Evolutionary conservation across 2,113 vertebrate genomes (phyloP).

Genomic region (Dicerorhinus sumatrensis): DNA sequence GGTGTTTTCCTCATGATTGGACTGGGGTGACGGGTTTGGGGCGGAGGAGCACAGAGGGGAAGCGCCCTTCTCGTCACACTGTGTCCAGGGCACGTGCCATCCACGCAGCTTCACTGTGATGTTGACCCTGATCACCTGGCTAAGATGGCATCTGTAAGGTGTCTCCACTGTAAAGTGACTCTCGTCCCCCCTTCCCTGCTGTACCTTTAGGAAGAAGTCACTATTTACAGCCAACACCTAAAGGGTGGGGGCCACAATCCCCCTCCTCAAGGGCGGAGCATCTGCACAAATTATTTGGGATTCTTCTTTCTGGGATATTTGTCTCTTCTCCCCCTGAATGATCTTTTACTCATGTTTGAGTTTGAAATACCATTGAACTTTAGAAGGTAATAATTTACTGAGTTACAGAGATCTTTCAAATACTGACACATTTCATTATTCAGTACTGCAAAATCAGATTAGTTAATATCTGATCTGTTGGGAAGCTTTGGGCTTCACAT

Average conservation of each 20-base stretch:
- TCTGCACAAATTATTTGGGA: not conserved
- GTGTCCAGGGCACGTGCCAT: not conserved
- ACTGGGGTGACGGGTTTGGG: not conserved
- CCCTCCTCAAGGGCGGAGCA: not conserved
- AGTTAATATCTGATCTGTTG: not conserved
- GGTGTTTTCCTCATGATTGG: not conserved
- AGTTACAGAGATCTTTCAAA: not conserved
- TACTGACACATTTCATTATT: not conserved
- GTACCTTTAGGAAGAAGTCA: not conserved
- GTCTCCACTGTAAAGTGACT: not conserved
- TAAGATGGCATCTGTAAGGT: not conserved
- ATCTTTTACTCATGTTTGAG: not conserved
- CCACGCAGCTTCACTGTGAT: too few relatives aligned
- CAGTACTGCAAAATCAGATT: not conserved
- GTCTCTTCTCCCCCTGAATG: not conserved
- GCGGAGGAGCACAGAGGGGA: not conserved
- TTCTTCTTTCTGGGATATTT: not conserved
- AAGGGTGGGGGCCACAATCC: not conserved
- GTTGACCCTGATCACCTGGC: not conserved
- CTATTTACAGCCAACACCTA: not conserved
- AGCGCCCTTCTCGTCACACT: not conserved
- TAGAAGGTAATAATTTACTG: not conserved
- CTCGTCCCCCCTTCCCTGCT: not conserved
- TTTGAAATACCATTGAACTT: not conserved
- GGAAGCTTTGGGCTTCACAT: not conserved